Evolutionary conservation across 2,888 invertebrate genomes (phyloP), one percentile per base, ranked within the genome.

Genomic region (Myopa tessellatipennis): DNA sequence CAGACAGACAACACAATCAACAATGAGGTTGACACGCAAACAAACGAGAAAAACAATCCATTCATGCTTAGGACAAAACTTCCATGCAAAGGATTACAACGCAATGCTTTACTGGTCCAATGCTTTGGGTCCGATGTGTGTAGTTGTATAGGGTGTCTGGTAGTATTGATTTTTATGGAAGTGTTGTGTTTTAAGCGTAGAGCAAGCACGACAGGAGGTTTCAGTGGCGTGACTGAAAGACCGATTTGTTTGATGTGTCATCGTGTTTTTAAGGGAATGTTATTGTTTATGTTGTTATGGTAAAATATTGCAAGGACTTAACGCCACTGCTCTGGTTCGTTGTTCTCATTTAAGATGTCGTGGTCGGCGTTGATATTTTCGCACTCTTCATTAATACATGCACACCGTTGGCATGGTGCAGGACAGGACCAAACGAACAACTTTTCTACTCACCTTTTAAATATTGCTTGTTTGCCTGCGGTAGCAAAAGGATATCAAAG

Each of bases 371-470:
- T 26, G 61, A 34, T 36, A 55, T 36, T 38, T 69, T 58, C 72
- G 60, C 61, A 68, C 70, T 52, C 61, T 36, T 12, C 7, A 65
- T 67, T 26, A 76, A 71, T 65, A 34, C 65, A 77, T 50, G 70
- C 69, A 76, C 71, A 76, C 71, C 80, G 87, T 87, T 87, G 87
- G 87, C 88, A 87, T 87, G 87, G 87, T 85, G 85, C 85, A 85
- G 84, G 82, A 82, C 80, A 81, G 79, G 58, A 78, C 87, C 85
- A 87, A 87, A 87, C 87, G 83, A 85, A 84, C 82, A 82, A 83
- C 81, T 81, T 80, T 84, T 77, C 80, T 36, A 61, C 55, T 34
- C 55, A 7, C 40, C 34, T 18, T 2, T 36, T 40, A 52, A 61
- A 40, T 67, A 74, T 69, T 77, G 18, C 60, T 73, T 73, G 73